These are phyloP conservation scores for Acanthochromis polyacanthus DNA, from an alignment of 2,113 vertebrate species.

Conservation along the genomic window DNA sequence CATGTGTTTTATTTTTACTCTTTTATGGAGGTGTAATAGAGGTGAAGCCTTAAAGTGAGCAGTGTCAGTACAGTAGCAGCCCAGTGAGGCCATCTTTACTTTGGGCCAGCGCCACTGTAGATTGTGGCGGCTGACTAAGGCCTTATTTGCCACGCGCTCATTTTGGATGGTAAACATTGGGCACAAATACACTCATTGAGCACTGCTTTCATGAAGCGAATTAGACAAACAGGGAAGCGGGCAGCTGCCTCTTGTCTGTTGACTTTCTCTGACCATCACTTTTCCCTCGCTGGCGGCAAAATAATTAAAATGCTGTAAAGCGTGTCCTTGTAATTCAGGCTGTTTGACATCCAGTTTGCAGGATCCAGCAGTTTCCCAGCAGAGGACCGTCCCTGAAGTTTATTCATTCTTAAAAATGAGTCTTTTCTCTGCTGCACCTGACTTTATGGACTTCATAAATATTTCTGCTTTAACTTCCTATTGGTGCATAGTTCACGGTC, in stretches of 20 bases:
- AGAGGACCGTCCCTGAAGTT: constrained; percentile 50
- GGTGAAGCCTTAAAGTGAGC: constrained; percentile 48
- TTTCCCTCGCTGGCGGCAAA: constrained; percentile 67
- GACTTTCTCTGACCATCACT: constrained; percentile 72
- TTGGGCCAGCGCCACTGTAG: constrained; percentile 71
- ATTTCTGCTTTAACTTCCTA: constrained; percentile 33
- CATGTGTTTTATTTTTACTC: constrained; percentile 57
- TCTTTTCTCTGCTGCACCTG: constrained; percentile 28
- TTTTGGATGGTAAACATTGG: constrained; percentile 81
- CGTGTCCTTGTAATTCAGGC: constrained; percentile 53
- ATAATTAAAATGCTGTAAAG: constrained; percentile 67
- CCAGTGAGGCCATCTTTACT: constrained; percentile 77
- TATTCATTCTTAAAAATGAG: constrained; percentile 32
- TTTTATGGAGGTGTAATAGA: constrained; percentile 54
- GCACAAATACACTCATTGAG: constrained; percentile 82
- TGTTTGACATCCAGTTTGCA: constrained; percentile 55
- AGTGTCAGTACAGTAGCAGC: constrained; percentile 67
- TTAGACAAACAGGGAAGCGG: constrained; percentile 78
- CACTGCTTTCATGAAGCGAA: constrained; percentile 66
- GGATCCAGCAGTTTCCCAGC: constrained; percentile 30
- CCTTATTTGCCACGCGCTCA: constrained; percentile 62
- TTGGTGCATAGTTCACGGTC: constrained; percentile 65
- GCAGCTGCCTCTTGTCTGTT: constrained; percentile 75
- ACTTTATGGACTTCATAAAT: constrained; percentile 35
- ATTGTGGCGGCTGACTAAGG: constrained; percentile 74